Conservation (phyloP, 2,888 invertebrate species). For the Cerastis leucographa region DNA sequence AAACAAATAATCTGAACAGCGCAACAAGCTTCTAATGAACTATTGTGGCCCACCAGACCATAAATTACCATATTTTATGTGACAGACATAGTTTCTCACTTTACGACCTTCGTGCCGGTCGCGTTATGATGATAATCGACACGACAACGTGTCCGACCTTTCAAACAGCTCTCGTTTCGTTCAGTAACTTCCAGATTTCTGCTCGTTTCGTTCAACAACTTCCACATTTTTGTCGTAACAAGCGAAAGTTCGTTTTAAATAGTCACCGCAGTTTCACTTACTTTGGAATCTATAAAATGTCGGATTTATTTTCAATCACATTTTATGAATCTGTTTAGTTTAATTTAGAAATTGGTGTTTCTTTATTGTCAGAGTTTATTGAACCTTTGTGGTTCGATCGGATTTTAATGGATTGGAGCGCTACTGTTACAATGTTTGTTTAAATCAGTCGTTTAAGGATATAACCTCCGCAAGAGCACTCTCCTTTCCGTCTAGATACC, state of each 20-base stretch:
- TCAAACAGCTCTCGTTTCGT: slow-evolving; percentile 56
- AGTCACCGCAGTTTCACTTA: slow-evolving; percentile 40
- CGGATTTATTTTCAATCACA: slow-evolving; percentile 7
- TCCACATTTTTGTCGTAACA: slow-evolving; percentile 39
- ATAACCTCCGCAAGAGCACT: neutral
- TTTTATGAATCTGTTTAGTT: slow-evolving; percentile 17
- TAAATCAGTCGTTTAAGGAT: neutral
- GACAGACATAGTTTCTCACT: slow-evolving; percentile 48
- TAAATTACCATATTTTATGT: slow-evolving; percentile 55
- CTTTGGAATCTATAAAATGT: slow-evolving; percentile 30
- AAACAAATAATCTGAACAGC: slow-evolving; percentile 28
- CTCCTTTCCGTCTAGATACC: neutral
- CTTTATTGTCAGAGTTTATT: slow-evolving; percentile 3
- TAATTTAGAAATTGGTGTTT: slow-evolving; percentile 25
- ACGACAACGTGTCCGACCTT: slow-evolving; percentile 45
- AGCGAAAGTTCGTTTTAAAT: slow-evolving; percentile 57
- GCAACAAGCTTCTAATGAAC: slow-evolving; percentile 58
- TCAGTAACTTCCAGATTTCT: slow-evolving; percentile 26
- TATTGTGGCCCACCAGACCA: slow-evolving; percentile 43
- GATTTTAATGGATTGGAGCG: neutral
- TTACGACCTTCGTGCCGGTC: slow-evolving; percentile 57
- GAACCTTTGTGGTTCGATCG: slow-evolving; percentile 8
- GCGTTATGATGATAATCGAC: slow-evolving; percentile 54
- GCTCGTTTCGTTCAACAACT: slow-evolving; percentile 50
- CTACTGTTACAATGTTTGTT: neutral